phyloP scores from a whole-genome alignment of 2,113 vertebrate genomes.

The Tautogolabrus adspersus region DNA sequence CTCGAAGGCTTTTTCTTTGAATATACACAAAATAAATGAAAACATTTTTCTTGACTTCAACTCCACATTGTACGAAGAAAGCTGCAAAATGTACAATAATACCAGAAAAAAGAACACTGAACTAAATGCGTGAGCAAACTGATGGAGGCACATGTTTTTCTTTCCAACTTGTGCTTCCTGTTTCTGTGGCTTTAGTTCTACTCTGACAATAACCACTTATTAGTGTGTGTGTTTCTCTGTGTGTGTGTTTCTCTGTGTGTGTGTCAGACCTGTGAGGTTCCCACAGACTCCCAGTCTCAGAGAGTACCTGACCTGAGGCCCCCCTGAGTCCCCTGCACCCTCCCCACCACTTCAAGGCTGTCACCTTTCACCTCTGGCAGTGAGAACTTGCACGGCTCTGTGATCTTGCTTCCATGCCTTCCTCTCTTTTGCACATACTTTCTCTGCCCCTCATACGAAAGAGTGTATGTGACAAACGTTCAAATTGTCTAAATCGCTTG shows the following conservation, averaged over 20 bases:
- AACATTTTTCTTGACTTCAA: too few relatives aligned
- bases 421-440: slow-evolving; percentile 32
- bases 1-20: too few relatives aligned
- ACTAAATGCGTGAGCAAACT: neutral
- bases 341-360: slow-evolving; percentile 63
- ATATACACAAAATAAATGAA: too few relatives aligned
- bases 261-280: slow-evolving; percentile 25
- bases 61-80: too few relatives aligned
- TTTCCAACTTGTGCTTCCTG: neutral
- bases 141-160: neutral
- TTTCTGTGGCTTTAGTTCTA: neutral
- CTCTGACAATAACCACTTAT: slow-evolving; percentile 12
- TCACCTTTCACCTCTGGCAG: slow-evolving; percentile 69
- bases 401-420: slow-evolving; percentile 51
- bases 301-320: slow-evolving; percentile 51
- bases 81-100: too few relatives aligned
- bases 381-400: slow-evolving; percentile 61
- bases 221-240: slow-evolving; percentile 17
- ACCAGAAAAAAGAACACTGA: too few relatives aligned
- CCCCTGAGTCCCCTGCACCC: slow-evolving; percentile 21
- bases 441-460: neutral
- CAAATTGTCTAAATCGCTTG: slow-evolving; percentile 21
- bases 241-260: neutral
- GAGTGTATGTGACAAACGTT: slow-evolving; percentile 20
- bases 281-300: slow-evolving; percentile 45